phyloP scores from a whole-genome alignment of 2,797 vertebrate species.

The Eulemur albifrons region DNA sequence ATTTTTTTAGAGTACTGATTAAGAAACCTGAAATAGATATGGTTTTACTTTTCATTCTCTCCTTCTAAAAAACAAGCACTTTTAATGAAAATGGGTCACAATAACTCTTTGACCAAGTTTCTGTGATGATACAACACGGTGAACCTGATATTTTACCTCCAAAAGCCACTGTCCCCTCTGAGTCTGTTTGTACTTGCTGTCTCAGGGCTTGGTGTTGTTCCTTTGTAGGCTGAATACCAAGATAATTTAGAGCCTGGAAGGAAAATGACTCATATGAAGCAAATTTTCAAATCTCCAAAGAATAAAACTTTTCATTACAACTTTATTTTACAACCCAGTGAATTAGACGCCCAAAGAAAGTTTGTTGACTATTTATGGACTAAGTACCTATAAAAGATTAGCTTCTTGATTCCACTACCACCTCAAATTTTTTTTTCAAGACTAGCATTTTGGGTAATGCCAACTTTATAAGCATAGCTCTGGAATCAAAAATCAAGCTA shows the following conservation, averaged over 20 bases:
- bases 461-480: background rate
- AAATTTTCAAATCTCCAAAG: constrained; percentile 62
- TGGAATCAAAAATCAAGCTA: background rate
- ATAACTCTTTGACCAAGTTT: background rate
- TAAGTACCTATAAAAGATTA: background rate
- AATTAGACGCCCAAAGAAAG: background rate
- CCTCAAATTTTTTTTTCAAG: background rate
- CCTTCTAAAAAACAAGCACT: background rate
- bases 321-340: constrained; percentile 32
- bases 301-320: constrained; percentile 64
- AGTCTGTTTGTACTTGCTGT: constrained; percentile 88
- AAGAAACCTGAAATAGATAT: background rate
- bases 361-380: background rate
- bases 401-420: background rate
- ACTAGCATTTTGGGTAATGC: background rate
- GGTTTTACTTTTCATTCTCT: background rate
- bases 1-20: background rate
- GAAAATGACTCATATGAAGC: constrained; percentile 48
- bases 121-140: background rate
- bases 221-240: constrained; percentile 89
- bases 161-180: constrained; percentile 88
- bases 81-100: background rate
- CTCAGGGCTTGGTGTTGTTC: constrained; percentile 88
- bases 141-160: constrained; percentile 86
- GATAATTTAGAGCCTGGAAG: constrained; percentile 87